Percentiles rank a stretch among this genome's conserved stretches.
Evolutionary conservation across 1,140 invertebrate species (phyloP).

Genomic region (Diachasma alloeum): DNA sequence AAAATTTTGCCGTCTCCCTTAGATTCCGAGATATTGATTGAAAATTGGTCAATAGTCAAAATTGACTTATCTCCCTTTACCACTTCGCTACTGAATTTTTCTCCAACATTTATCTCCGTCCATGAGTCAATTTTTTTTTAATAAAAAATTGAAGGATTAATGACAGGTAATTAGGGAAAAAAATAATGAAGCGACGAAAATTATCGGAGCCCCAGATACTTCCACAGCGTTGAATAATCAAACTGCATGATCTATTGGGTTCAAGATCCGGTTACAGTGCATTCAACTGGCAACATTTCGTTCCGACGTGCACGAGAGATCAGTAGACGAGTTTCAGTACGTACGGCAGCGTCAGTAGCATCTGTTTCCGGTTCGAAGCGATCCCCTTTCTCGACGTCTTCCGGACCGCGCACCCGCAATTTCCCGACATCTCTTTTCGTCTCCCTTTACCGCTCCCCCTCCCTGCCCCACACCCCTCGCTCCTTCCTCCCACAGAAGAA

Average conservation of each 20-base stretch:
- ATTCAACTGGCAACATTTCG: conserved; percentile 16
- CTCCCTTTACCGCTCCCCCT: background rate
- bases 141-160: too few relatives aligned
- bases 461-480: too few relatives aligned
- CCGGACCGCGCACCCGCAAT: conserved; percentile 9
- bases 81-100: too few relatives aligned
- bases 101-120: too few relatives aligned
- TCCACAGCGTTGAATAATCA: background rate
- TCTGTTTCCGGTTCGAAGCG: conserved; percentile 14
- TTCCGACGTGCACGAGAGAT: background rate
- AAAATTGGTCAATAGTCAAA: too few relatives aligned
- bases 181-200: background rate
- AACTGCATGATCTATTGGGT: background rate
- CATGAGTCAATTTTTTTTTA: too few relatives aligned
- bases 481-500: background rate
- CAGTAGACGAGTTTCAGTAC: background rate
- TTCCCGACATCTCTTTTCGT: conserved; percentile 2
- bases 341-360: background rate
- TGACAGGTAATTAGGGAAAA: background rate
- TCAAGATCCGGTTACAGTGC: background rate
- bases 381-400: background rate
- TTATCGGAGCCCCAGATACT: background rate
- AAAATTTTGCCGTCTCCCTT: too few relatives aligned
- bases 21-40: too few relatives aligned
- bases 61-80: too few relatives aligned